These are phyloP conservation scores for Dasyornis broadbenti DNA, from an alignment of 2,113 vertebrate species.

Conservation along the genomic window DNA sequence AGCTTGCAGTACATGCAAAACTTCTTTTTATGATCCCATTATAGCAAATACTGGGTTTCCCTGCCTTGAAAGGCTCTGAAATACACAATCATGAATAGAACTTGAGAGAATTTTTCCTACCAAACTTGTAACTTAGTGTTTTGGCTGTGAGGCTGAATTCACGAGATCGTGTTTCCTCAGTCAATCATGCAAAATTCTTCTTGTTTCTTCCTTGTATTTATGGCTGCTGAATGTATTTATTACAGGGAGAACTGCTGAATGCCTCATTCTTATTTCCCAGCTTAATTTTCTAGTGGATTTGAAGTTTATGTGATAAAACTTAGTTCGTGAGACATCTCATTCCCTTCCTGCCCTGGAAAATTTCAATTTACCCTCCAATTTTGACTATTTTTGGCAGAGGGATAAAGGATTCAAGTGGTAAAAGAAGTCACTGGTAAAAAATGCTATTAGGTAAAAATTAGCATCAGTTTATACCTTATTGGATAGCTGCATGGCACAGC, in stretches of 20 bases:
- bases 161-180: not conserved
- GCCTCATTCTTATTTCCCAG: not conserved
- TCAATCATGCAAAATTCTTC: not conserved
- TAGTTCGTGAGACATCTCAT: not conserved
- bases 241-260: not conserved
- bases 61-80: not conserved
- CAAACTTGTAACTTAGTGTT: not conserved
- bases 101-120: not conserved
- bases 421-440: not conserved
- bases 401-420: not conserved
- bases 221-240: not conserved
- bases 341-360: not conserved
- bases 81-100: not conserved
- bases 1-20: not conserved
- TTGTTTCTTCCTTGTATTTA: not conserved
- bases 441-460: not conserved
- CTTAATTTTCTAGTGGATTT: not conserved
- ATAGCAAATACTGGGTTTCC: not conserved
- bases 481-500: not conserved
- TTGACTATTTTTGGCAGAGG: not conserved
- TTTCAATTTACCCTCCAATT: not conserved
- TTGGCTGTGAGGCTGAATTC: not conserved
- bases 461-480: not conserved
- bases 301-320: not conserved
- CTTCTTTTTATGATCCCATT: not conserved